These are phyloP conservation scores for Cyrtonyx montezumae DNA, from an alignment of 2,113 vertebrate species.

Conservation along the genomic window DNA sequence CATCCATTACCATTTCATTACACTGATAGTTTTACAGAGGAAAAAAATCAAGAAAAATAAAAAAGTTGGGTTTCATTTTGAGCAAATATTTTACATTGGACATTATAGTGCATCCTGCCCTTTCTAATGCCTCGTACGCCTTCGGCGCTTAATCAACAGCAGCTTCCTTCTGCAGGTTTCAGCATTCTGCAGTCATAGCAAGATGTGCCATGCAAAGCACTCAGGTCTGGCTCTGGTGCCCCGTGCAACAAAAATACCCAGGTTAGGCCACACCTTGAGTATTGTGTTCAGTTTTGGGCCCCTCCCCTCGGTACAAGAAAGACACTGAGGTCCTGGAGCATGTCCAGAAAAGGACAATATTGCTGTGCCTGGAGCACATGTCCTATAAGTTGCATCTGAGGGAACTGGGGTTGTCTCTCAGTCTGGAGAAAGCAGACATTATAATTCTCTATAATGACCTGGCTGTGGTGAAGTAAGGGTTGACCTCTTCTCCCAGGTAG, in stretches of 20 bases:
- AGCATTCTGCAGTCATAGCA: neutral
- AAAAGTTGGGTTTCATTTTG: neutral
- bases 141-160: neutral
- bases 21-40: neutral
- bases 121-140: neutral
- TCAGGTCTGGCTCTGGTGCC: neutral
- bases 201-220: neutral
- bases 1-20: neutral
- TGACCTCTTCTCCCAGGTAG: no score
- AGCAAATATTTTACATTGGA: neutral
- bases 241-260: neutral
- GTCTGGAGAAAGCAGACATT: no score
- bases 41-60: neutral
- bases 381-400: no score
- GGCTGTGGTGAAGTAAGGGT: no score
- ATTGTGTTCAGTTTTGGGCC: no score
- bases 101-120: neutral
- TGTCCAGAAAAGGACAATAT: no score
- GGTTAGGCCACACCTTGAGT: no score
- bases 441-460: no score
- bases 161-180: conserved; percentile 40
- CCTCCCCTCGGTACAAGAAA: no score
- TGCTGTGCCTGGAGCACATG: no score
- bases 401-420: no score
- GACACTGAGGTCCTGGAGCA: no score